Base-by-base conservation (phyloP, 2,888 invertebrate species). In the Nowickia ferox region DNA sequence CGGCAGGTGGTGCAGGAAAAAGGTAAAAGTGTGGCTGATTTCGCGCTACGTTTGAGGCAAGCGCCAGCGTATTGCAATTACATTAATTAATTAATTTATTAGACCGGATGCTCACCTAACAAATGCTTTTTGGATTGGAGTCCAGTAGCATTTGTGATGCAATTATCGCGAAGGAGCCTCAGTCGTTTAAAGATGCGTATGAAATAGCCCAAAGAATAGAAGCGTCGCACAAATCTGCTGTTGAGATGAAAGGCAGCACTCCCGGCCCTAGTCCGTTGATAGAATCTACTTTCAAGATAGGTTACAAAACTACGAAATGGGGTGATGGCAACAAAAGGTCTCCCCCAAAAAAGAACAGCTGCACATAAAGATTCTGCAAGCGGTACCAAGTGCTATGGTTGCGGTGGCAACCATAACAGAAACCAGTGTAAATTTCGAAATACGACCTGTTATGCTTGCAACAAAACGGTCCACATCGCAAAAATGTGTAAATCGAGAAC, bases 31-130 rank as follows among this genome's bases (percentile, higher is more conserved):
- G 22, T 76, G 17, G 42, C 81, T 1, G 30, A 53, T 2, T 82
- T 69, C n/a, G 13, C 68, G 15, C 38, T 81, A 61, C 68, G 81
- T 0, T 48, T 81, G 6, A 57, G 75, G 15, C 38, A 63, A 63
- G 81, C 51, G 0, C 59, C 81, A 15, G 11, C 69, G 11, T 15
- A 68, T 51, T 74, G 80, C 42, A 59, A 80, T 9, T 80, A 51
- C 30, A 68, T 53, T 0, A 44, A 10, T 9, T 82, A 17, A 68
- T 53, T 0, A 44, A 10, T 9, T 82, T 44, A 40, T 46, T 87
- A 38, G 84, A 87, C 46, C 61, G 87, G 2, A 87, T 87, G 87
- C 69, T 88, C 9, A 84, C 74, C 9, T 87, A 86, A 74, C 86
- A 88, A 65, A 17, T 88, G 10, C 55, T 86, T 19, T 84, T 71